Percentiles rank a stretch among this genome's conserved stretches.
phyloP scores from a whole-genome alignment of 35 echinoderm and acorn worm species.

The Stichopus chloronotus region DNA sequence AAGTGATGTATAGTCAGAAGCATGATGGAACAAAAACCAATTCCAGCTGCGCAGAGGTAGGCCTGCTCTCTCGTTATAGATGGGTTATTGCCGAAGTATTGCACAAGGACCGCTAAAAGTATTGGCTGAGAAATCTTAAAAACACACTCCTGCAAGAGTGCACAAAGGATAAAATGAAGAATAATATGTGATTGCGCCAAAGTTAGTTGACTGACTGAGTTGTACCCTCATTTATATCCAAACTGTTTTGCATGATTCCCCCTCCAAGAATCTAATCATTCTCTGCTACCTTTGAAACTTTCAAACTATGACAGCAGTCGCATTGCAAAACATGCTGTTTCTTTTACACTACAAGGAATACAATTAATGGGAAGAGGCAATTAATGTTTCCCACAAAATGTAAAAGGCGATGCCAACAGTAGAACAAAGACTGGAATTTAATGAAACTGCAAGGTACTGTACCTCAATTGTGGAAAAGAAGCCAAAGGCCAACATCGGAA shows the following conservation, averaged over 20 bases:
- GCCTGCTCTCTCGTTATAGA: conserved; percentile 45
- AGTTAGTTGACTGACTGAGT: too few relatives aligned
- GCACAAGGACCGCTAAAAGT: conserved; percentile 51
- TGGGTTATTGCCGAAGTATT: conserved; percentile 44
- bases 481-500: conserved; percentile 53
- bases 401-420: too few relatives aligned
- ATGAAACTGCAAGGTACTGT: not conserved
- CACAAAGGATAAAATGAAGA: not conserved
- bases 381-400: too few relatives aligned
- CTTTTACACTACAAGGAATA: too few relatives aligned
- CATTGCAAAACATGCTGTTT: too few relatives aligned
- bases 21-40: conserved; percentile 53
- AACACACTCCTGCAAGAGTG: conserved; percentile 51
- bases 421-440: too few relatives aligned
- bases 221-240: too few relatives aligned
- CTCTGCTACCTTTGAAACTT: too few relatives aligned
- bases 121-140: conserved; percentile 56
- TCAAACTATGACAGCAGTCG: too few relatives aligned
- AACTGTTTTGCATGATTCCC: too few relatives aligned
- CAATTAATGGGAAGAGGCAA: too few relatives aligned
- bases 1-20: conserved; percentile 31
- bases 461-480: conserved; percentile 57
- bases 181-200: not conserved
- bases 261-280: too few relatives aligned
- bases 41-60: conserved; percentile 53